Evolutionary conservation across 2,113 vertebrate species (phyloP).

Genomic region (Tachysurus fulvidraco): DNA sequence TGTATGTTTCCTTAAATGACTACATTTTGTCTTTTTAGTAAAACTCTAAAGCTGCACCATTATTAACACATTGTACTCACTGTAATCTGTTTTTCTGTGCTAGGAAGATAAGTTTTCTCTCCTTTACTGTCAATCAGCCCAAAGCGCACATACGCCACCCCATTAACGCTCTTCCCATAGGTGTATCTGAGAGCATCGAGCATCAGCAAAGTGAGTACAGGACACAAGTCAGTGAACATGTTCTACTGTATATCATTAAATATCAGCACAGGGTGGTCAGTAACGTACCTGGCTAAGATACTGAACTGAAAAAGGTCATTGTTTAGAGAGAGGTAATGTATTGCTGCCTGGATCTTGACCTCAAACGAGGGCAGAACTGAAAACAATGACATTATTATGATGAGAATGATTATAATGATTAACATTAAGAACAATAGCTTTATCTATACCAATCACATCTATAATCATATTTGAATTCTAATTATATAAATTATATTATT

Average conservation of each 20-base stretch:
- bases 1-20: too few species aligned
- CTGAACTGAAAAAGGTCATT: conserved; percentile 62
- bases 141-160: conserved; percentile 69
- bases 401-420: background rate
- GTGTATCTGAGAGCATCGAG: conserved; percentile 62
- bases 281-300: conserved; percentile 66
- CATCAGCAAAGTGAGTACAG: background rate
- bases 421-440: too few species aligned
- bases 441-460: too few species aligned
- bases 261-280: background rate
- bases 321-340: conserved; percentile 63
- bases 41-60: background rate
- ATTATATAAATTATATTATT: too few species aligned
- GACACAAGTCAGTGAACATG: background rate
- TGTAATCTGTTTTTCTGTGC: conserved; percentile 65
- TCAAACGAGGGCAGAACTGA: conserved; percentile 74
- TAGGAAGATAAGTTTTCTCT: conserved; percentile 64
- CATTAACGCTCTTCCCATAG: conserved; percentile 69
- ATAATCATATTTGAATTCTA: too few species aligned
- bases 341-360: conserved; percentile 64
- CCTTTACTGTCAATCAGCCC: conserved; percentile 62
- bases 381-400: conserved; percentile 1
- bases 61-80: conserved; percentile 56
- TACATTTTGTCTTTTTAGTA: too few species aligned
- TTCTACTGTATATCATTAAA: too few species aligned